Conservation (phyloP, 1,140 invertebrate species). For the Pararge aegeria region DNA sequence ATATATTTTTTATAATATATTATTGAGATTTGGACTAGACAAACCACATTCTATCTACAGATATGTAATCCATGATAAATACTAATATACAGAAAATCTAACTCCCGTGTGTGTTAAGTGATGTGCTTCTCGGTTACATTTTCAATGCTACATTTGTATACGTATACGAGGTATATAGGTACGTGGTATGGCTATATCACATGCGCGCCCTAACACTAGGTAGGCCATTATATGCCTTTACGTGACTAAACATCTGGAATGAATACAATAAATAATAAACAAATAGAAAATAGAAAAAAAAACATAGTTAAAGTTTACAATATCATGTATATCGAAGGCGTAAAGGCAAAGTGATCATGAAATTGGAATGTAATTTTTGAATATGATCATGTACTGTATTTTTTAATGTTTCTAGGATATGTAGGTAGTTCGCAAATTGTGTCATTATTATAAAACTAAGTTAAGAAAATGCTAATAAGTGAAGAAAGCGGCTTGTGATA, state of each 20-base stretch:
- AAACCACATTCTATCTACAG: conserved; percentile 79
- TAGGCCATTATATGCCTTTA: background rate
- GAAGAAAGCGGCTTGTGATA: background rate
- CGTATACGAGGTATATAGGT: conserved; percentile 5
- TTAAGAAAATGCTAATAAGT: too few species aligned
- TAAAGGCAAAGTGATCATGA: too few species aligned
- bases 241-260: background rate
- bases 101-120: conserved; percentile 57
- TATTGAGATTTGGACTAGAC: conserved; percentile 77
- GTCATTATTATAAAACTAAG: too few species aligned
- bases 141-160: conserved; percentile 45
- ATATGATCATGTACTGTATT: too few species aligned
- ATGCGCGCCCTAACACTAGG: background rate
- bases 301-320: background rate
- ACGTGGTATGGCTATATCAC: background rate
- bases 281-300: too few species aligned
- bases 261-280: background rate
- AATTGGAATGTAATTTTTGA: too few species aligned
- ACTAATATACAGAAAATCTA: conserved; percentile 76
- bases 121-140: conserved; percentile 58
- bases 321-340: too few species aligned
- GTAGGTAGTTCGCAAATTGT: too few species aligned
- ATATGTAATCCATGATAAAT: conserved; percentile 79
- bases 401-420: too few species aligned
- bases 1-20: conserved; percentile 66